phyloP scores from a whole-genome alignment of 2,113 vertebrate genomes.

The Ellobius talpinus region DNA sequence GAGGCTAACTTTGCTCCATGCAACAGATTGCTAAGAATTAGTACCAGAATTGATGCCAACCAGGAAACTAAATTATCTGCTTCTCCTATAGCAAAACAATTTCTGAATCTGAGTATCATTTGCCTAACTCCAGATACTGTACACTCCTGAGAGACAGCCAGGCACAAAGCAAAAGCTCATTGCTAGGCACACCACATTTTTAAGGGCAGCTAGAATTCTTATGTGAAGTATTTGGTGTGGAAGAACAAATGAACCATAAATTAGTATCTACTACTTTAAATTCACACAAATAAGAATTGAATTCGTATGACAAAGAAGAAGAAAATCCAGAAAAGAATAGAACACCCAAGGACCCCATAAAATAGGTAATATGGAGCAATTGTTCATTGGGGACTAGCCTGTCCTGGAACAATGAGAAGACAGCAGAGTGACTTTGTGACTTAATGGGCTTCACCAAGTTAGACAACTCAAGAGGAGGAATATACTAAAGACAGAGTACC shows the following conservation, averaged over 20 bases:
- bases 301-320: background rate
- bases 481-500: background rate
- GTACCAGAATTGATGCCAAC: background rate
- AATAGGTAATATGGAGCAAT: background rate
- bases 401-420: background rate
- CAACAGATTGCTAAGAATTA: constrained; percentile 38
- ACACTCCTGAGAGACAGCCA: background rate
- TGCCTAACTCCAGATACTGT: background rate
- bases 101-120: background rate
- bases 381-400: background rate
- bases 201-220: background rate
- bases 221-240: background rate
- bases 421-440: background rate
- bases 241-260: background rate
- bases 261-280: background rate
- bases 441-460: background rate
- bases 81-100: background rate
- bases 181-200: background rate
- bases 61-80: background rate
- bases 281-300: background rate
- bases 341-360: background rate
- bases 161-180: background rate
- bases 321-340: background rate
- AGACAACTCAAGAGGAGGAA: background rate
- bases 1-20: background rate